Base-by-base conservation (phyloP, 1,140 invertebrate genomes). In the Acromyrmex charruanus region DNA sequence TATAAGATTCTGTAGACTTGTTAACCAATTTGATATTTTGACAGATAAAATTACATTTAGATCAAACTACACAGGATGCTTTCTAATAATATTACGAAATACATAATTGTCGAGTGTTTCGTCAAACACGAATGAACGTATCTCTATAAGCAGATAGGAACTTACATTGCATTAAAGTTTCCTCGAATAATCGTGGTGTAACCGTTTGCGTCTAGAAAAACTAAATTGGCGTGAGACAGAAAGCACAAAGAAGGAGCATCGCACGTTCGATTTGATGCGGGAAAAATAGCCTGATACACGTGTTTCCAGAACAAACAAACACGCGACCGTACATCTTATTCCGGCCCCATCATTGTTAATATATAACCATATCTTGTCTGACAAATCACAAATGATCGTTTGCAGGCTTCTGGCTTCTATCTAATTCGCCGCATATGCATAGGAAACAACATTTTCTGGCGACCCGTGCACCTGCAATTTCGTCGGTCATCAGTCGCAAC, bases 171-270 rank as follows among this genome's bases (percentile, higher is more conserved):
- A 81, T 49, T 71, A 61, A 21, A 61, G 18, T 59, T 74, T 75
- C 69, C 14, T 84, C 58, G n/a, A 59, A 72, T 58, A 74, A 49
- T 66, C 39, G 18, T 49, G 59, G 25, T 79, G 35, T 35, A 59
- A 59, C 5, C 9, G 1, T 28, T 28, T 66, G 21, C 49, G 21
- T 72, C 35, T 72, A 49, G 69, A 75, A 75, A 84, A 84, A 31
- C 80, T 75, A 84, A 84, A 84, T 84, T 84, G 69, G 25, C 80
- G 80, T 84, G 80, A 75, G 80, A 84, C 39, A 31, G 53, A 21
- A 61, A 58, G 58, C 10, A 81, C 66, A 71, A 81, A 72, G 79
- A 51, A 31, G 39, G 3, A 61, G 69, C 69, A 44, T 59, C 65
- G 49, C 66, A 58, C 28, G 14, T 68, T 44, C 44, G 28, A 21